A percentile compares a stretch with the other conserved stretches of the same genome.
These are phyloP conservation scores for Sialis fuliginosa DNA, from an alignment of 2,888 invertebrate species.

Conservation along the genomic window DNA sequence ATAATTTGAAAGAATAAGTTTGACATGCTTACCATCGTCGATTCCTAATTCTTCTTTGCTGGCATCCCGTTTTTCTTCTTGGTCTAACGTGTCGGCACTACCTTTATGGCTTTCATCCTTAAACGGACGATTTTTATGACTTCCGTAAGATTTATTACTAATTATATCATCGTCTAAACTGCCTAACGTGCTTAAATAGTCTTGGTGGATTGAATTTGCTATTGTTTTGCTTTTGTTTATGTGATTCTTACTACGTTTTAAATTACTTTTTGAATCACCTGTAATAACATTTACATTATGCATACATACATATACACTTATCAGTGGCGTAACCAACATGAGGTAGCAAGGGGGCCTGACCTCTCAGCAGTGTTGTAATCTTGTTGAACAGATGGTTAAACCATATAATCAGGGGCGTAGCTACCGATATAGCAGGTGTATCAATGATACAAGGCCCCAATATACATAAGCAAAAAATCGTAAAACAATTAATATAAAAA, in stretches of 20 bases:
- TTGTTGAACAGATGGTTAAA: too few species aligned
- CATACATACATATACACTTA: background rate
- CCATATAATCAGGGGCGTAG: too few species aligned
- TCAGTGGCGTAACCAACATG: background rate
- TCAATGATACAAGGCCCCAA: too few species aligned
- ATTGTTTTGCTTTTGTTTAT: constrained; percentile 62
- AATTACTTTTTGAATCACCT: constrained; percentile 67
- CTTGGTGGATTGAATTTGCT: constrained; percentile 50
- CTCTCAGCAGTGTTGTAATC: too few species aligned
- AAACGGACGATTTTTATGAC: constrained; percentile 75
- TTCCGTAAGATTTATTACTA: constrained; percentile 83
- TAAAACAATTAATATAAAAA: too few species aligned
- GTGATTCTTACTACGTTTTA: constrained; percentile 63
- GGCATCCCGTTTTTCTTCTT: constrained; percentile 69
- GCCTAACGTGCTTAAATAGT: constrained; percentile 21
- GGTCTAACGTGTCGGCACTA: constrained; percentile 66
- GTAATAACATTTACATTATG: constrained; percentile 11
- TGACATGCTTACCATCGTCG: constrained; percentile 43
- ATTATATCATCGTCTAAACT: constrained; percentile 49
- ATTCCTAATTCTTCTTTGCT: constrained; percentile 81
- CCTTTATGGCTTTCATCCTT: constrained; percentile 87
- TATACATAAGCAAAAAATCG: too few species aligned
- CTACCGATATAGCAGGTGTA: too few species aligned
- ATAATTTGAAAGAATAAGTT: background rate
- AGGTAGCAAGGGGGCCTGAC: too few species aligned